Base-by-base conservation (phyloP, 23 tunicate species). In the Halocynthia aurantium region DNA sequence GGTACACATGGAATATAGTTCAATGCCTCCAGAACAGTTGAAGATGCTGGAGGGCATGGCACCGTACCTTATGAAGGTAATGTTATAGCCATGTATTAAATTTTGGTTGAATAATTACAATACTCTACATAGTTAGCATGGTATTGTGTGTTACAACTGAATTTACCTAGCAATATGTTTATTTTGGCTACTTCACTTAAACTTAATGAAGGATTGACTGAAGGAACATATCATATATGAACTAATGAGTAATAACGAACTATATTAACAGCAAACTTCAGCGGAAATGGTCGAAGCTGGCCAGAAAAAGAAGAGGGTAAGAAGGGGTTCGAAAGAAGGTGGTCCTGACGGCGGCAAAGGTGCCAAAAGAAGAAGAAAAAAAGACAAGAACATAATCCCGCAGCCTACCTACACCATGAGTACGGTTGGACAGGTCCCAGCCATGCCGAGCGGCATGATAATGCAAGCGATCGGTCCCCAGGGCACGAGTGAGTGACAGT, bases 291-390 rank as follows among this genome's bases (percentile, higher is more conserved):
- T 15, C 6, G 82, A 76, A 10, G 44, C 51, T 15, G 77, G 73
- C n/a, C 51, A 10, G 51, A 90, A 85, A 82, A 85, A 84, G 81
- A 90, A 90, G 65, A 79, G 89, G 11, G 61, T 81, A 7, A 80
- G 97, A 11, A 65, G 57, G 6, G 60, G 21, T 11, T 85, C 91
- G 52, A 85, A 81, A 61, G 97, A 85, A 22, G 74, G 31, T 69
- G 67, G 88, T 67, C 66, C 86, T 67, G 71, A 89, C 76, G 77
- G 83, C 55, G 77, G 83, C 55, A 61, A 77, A 77, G 70, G 62
- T n/a, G 71, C 63, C 52, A 52, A 73, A 65, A 49, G 83, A 65
- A 76, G 60, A 85, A 81, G 77, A 85, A 73, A 69, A 81, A 73
- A 64, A 81, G 76, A 64, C 56, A 76, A n/a, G 51, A 71, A 18